Evolutionary conservation across 2,113 vertebrate genomes (phyloP).

Genomic region (Nestor notabilis): DNA sequence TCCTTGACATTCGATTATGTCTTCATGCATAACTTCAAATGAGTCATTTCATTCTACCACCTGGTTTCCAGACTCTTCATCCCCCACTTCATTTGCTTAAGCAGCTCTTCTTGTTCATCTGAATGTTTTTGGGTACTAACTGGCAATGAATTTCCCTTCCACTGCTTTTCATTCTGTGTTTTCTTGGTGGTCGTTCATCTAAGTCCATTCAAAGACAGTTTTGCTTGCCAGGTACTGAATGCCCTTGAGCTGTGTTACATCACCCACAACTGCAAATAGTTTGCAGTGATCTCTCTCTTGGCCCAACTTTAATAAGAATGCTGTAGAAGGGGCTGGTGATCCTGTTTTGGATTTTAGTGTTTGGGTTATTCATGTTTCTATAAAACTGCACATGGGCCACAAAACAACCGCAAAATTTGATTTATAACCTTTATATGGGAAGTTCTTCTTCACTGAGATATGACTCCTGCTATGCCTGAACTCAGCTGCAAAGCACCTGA

Average conservation of each 20-base stretch:
- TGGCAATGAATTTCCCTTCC: slow-evolving; percentile 12
- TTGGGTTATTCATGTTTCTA: slow-evolving; percentile 48
- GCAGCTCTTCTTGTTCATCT: slow-evolving; percentile 18
- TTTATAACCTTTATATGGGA: not conserved
- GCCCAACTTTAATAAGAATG: slow-evolving; percentile 40
- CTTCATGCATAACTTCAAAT: not conserved
- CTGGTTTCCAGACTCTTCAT: slow-evolving; percentile 34
- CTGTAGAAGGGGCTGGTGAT: not conserved
- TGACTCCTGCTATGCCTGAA: not conserved
- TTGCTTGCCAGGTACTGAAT: slow-evolving; percentile 28
- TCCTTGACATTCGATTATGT: not conserved
- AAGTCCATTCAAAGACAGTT: slow-evolving; percentile 5
- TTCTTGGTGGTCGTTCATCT: slow-evolving; percentile 46
- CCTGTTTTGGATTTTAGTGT: slow-evolving; percentile 65
- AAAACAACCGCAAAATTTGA: not conserved
- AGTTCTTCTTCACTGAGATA: not conserved
- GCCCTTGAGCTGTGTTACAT: slow-evolving; percentile 62
- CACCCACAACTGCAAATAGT: slow-evolving; percentile 60
- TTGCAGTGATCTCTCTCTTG: slow-evolving; percentile 54
- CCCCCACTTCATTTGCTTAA: not conserved
- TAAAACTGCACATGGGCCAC: not conserved
- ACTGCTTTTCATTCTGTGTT: slow-evolving; percentile 24
- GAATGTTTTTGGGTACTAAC: slow-evolving; percentile 26
- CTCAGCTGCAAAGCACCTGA: not conserved
- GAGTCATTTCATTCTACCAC: slow-evolving; percentile 26